A percentile compares a stretch with the other conserved stretches of the same genome.
These are phyloP conservation scores for Eulemur albifrons DNA, from an alignment of 2,797 vertebrate species.

Conservation along the genomic window DNA sequence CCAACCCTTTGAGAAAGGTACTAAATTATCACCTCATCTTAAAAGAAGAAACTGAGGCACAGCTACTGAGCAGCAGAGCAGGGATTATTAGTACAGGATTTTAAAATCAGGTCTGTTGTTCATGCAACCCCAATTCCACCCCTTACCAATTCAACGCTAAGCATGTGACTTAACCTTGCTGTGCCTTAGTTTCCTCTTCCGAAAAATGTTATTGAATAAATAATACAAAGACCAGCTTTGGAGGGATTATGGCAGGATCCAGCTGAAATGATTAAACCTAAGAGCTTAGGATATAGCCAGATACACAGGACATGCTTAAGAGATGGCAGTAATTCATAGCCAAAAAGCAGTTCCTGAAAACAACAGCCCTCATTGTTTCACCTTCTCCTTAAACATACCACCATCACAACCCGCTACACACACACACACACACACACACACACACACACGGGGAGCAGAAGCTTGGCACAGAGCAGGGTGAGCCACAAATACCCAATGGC, in stretches of 20 bases:
- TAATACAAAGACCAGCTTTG: not conserved
- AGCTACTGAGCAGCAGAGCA: not conserved
- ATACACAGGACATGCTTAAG: not conserved
- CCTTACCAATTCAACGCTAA: not conserved
- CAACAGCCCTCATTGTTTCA: not conserved
- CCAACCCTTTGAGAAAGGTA: not conserved
- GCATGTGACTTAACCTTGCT: not conserved
- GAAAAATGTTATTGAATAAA: not conserved
- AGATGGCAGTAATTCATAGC: not conserved
- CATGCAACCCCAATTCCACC: not conserved
- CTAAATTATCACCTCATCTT: not conserved
- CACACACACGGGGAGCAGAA: not conserved
- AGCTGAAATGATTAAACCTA: slow-evolving; percentile 23
- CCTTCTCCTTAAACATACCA: not conserved
- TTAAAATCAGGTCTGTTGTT: not conserved
- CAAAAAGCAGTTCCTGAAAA: not conserved
- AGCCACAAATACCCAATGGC: not conserved
- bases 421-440: not conserved
- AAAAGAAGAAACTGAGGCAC: not conserved
- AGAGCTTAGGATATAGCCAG: not conserved
- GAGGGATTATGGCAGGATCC: not conserved
- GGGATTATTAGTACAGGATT: not conserved
- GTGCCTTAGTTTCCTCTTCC: not conserved
- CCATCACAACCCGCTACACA: not conserved
- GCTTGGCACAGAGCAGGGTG: not conserved